Evolutionary conservation across 1,140 invertebrate species (phyloP).

Genomic region (Drosophila sulfurigaster): DNA sequence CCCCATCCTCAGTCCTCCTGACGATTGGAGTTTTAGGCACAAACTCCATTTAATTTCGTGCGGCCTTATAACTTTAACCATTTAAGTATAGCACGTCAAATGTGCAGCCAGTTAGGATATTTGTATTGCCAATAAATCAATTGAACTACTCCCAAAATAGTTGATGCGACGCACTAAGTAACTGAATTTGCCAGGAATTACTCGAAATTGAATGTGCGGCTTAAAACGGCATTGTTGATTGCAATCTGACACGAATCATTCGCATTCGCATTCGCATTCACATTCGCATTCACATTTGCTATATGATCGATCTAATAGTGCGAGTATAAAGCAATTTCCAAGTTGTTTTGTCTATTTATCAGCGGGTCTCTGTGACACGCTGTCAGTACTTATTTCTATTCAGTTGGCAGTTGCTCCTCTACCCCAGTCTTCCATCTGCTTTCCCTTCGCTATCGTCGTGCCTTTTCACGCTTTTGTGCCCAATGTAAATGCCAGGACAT

Average conservation of each 20-base stretch:
- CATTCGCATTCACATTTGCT: slow-evolving; percentile 9
- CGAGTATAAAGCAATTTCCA: slow-evolving; percentile 23
- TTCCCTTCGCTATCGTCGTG: background rate
- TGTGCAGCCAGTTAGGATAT: too few relatives aligned
- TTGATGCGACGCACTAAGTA: background rate
- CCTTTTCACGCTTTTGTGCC: slow-evolving; percentile 25
- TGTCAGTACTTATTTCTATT: slow-evolving; percentile 26
- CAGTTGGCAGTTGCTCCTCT: background rate
- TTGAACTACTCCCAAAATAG: background rate
- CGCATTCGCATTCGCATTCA: slow-evolving; percentile 16
- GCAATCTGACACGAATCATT: slow-evolving; percentile 19
- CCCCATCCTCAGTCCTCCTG: too few relatives aligned
- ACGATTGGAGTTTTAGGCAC: too few relatives aligned
- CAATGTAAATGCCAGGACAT: slow-evolving; percentile 61
- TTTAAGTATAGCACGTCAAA: too few relatives aligned
- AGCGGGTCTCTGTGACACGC: slow-evolving; percentile 9
- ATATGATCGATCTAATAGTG: slow-evolving; percentile 10
- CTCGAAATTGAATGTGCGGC: background rate
- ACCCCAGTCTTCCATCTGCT: too few relatives aligned
- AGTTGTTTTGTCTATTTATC: slow-evolving; percentile 30
- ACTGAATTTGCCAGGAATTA: background rate
- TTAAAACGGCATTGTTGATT: background rate
- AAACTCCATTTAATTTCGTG: too few relatives aligned
- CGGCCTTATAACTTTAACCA: too few relatives aligned
- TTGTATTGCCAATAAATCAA: background rate